Evolutionary conservation across 2,797 vertebrate genomes (phyloP), one percentile per base, ranked within the genome.

Genomic region (Astyanax mexicanus): DNA sequence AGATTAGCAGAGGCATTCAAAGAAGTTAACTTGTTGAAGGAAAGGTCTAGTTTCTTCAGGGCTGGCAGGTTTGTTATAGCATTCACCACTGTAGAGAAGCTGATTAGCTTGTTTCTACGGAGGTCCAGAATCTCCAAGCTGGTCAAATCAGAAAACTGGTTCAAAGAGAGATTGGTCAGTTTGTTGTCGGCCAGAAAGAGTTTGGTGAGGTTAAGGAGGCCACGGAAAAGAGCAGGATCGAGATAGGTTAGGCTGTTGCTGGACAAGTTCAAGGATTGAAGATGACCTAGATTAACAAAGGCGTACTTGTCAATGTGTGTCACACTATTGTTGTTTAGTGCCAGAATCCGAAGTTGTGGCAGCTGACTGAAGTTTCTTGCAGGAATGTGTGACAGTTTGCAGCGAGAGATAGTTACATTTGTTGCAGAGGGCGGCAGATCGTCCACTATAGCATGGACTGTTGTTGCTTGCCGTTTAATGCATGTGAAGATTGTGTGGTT

Each of bases 201-300:
- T 61, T 38, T 74, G 40, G 80, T 89, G 40, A 93, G 89, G 55
- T 66, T 91, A 51, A 79, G 69, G 8, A 93, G 88, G n/a, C 88
- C 88, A 21, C 79, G 3, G 81, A 95, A 95, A 19, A 88, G 47
- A 11, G 9, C 68, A 0, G 71, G 69, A 19, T 69, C 74, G 52
- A 93, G 85, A 45, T 55, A 13, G 60, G 69, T 35, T 73, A 94
- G 85, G 0, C 74, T 15, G 82, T 93, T 95, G 55, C 67, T 83
- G 10, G 90, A 88, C 64, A 94, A 58, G 81, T 92, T 93, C n/a
- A 95, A 83, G 69, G 61, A 75, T 42, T 83, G 47, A 15, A 95
- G 88, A 10, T 85, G 81, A 69, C 54, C 1, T 66, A 94, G 79
- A 35, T 83, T 83, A 40, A 75, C 66, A 79, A 94, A 94, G 40